Conservation (phyloP, 2,113 vertebrate species). For the Trogon surrucura region DNA sequence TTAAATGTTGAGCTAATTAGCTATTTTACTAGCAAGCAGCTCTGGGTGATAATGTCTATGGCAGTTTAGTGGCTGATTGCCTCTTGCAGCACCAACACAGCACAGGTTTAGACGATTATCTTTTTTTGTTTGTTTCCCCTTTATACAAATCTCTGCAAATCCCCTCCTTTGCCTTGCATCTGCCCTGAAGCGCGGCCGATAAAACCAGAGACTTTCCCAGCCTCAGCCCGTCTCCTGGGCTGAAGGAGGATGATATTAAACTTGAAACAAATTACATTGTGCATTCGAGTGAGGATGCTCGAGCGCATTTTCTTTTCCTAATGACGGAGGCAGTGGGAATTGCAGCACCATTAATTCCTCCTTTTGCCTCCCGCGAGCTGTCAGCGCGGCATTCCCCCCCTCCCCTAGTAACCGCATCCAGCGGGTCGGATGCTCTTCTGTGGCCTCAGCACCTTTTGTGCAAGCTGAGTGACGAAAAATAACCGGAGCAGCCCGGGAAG, state of each 20-base stretch:
- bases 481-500: background rate
- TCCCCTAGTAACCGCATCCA: background rate
- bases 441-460: background rate
- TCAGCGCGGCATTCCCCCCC: background rate
- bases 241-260: background rate
- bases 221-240: background rate
- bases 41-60: accelerated
- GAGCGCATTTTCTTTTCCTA: background rate
- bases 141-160: background rate
- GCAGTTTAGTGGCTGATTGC: background rate
- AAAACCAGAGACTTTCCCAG: background rate
- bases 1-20: accelerated
- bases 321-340: slow-evolving; percentile 10
- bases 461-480: background rate
- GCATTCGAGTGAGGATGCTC: background rate
- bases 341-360: slow-evolving; percentile 23
- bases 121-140: background rate
- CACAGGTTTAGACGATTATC: background rate
- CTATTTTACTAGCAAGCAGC: background rate
- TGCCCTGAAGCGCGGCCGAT: accelerated
- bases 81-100: background rate
- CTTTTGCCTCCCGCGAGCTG: background rate
- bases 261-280: background rate
- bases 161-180: background rate
- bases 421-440: background rate